These are phyloP conservation scores for Masnerella sp. DNA, from an alignment of 2,888 invertebrate species.

Conservation along the genomic window DNA sequence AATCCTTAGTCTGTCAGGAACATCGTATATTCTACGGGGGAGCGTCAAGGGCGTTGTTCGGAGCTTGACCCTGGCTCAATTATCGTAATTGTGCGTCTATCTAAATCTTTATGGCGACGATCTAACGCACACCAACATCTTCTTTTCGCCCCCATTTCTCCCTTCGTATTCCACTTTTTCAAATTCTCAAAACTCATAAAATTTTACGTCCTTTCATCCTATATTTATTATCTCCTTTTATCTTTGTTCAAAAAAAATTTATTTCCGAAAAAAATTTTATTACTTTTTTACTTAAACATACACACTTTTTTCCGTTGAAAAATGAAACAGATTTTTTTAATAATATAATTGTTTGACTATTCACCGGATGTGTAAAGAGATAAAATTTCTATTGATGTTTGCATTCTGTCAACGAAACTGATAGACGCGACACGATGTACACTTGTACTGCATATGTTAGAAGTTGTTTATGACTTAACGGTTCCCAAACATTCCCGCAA, in stretches of 20 bases:
- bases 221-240: background rate
- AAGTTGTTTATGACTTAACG: slow-evolving; percentile 21
- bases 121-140: slow-evolving; percentile 14
- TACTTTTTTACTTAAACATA: no score
- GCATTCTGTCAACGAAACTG: slow-evolving; percentile 7
- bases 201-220: background rate
- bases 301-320: no score
- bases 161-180: background rate
- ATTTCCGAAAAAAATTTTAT: no score
- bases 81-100: slow-evolving; percentile 50
- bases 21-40: slow-evolving; percentile 24
- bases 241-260: no score
- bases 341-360: background rate
- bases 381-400: background rate
- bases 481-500: slow-evolving; percentile 7
- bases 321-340: background rate
- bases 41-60: slow-evolving; percentile 54
- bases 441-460: slow-evolving; percentile 9
- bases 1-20: background rate
- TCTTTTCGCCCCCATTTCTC: slow-evolving; percentile 12
- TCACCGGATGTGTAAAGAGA: background rate
- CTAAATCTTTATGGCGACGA: slow-evolving; percentile 37
- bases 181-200: background rate
- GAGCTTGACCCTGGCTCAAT: slow-evolving; percentile 57
- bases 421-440: slow-evolving; percentile 3